Conservation (phyloP, 2,113 vertebrate species). For the Ceyx margarethae region DNA sequence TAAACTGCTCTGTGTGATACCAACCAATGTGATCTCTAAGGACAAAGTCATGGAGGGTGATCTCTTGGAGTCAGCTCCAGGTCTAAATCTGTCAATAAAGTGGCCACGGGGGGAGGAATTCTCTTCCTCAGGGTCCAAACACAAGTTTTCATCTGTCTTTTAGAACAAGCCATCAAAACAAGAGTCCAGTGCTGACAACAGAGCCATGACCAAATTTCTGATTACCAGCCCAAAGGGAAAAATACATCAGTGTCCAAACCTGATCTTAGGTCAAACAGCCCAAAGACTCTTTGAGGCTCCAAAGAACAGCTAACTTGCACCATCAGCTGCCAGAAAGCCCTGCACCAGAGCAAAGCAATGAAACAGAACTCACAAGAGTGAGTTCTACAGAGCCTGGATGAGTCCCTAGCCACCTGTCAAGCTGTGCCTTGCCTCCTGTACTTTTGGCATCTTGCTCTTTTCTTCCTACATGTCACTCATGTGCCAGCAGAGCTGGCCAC, state of each 20-base stretch:
- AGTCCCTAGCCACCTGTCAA: constrained; percentile 17
- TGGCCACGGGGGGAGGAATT: background rate
- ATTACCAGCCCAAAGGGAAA: background rate
- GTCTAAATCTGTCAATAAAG: background rate
- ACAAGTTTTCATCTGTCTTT: background rate
- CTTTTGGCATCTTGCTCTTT: background rate
- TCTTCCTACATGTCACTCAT: background rate
- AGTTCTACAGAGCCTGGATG: background rate
- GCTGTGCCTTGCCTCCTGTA: background rate
- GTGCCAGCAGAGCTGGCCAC: background rate
- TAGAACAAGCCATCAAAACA: background rate
- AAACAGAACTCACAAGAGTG: background rate
- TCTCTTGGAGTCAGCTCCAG: background rate
- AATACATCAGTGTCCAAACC: background rate
- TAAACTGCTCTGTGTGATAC: background rate
- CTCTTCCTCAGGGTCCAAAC: background rate
- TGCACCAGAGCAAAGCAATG: fast-evolving
- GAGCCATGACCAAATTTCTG: background rate
- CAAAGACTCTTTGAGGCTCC: background rate
- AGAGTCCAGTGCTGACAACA: background rate
- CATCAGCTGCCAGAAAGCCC: background rate
- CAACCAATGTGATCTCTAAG: background rate
- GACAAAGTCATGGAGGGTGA: background rate
- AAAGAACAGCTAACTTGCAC: fast-evolving
- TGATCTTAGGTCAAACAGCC: background rate